Evolutionary conservation across 2,888 invertebrate genomes (phyloP).

Genomic region (Tubulanus polymorphus): DNA sequence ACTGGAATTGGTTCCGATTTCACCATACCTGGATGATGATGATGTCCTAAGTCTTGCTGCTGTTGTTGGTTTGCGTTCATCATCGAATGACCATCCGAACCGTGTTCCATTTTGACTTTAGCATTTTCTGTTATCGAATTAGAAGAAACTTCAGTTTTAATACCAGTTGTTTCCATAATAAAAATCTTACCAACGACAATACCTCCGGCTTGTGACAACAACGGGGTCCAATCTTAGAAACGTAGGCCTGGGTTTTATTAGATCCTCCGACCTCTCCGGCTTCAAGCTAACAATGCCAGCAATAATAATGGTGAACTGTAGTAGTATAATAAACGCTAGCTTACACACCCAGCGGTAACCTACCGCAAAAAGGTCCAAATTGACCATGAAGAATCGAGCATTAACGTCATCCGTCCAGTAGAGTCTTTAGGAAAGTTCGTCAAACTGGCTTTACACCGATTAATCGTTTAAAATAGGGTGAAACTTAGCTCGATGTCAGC

Average conservation of each 20-base stretch:
- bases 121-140: no score
- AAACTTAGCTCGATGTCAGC: constrained; percentile 48
- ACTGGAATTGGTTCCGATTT: constrained; percentile 31
- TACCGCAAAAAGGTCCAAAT: constrained; percentile 18
- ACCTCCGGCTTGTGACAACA: no score
- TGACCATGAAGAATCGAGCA: constrained; percentile 6
- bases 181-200: constrained; percentile 26
- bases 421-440: constrained; percentile 18
- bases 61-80: constrained; percentile 34
- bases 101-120: no score
- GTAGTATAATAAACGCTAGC: no score
- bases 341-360: constrained; percentile 27
- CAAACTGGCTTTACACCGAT: constrained; percentile 37
- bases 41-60: no score
- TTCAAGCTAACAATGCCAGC: constrained; percentile 34
- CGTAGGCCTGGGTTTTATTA: neutral
- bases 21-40: constrained; percentile 40
- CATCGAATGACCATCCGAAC: no score
- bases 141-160: constrained; percentile 18
- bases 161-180: constrained; percentile 23
- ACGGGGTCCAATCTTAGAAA: no score
- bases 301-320: constrained; percentile 32
- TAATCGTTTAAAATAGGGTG: constrained; percentile 30
- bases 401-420: neutral
- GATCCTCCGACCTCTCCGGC: constrained; percentile 26